Percentiles rank a stretch among this genome's conserved stretches.
These are phyloP conservation scores for Todiramphus chloris DNA, from an alignment of 2,113 vertebrate species.

Conservation along the genomic window DNA sequence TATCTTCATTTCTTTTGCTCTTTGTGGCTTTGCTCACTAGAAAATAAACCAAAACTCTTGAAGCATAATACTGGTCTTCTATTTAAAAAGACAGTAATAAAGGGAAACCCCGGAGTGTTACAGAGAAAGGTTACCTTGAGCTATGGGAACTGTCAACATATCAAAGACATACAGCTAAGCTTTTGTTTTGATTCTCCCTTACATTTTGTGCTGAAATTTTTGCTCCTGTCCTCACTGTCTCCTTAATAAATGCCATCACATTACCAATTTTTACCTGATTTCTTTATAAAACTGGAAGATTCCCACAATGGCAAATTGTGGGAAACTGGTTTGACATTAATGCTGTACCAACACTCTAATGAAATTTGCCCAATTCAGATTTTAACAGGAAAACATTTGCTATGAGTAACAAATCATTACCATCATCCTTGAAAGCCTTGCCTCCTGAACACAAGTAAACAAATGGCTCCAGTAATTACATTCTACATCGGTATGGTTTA, in stretches of 20 bases:
- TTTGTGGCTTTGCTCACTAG: not conserved
- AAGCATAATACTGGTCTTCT: not conserved
- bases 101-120: slow-evolving; percentile 3
- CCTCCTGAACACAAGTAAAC: not conserved
- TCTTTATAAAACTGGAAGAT: not conserved
- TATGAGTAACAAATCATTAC: not conserved
- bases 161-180: slow-evolving; percentile 2
- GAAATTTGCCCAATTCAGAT: not conserved
- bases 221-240: not conserved
- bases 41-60: not conserved
- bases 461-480: slow-evolving; percentile 30
- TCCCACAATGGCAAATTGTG: not conserved
- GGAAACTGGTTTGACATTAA: not conserved
- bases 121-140: slow-evolving; percentile 46
- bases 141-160: slow-evolving; percentile 38
- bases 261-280: not conserved
- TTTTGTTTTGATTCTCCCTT: slow-evolving; percentile 12
- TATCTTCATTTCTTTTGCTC: not conserved
- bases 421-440: not conserved
- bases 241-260: not conserved
- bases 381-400: not conserved
- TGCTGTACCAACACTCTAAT: not conserved
- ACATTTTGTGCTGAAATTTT: not conserved
- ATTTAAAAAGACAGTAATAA: slow-evolving; percentile 30
- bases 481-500: not conserved